Evolutionary conservation across 2,113 vertebrate species (phyloP), one percentile per base, ranked within the genome.

Genomic region (Stegastes partitus): DNA sequence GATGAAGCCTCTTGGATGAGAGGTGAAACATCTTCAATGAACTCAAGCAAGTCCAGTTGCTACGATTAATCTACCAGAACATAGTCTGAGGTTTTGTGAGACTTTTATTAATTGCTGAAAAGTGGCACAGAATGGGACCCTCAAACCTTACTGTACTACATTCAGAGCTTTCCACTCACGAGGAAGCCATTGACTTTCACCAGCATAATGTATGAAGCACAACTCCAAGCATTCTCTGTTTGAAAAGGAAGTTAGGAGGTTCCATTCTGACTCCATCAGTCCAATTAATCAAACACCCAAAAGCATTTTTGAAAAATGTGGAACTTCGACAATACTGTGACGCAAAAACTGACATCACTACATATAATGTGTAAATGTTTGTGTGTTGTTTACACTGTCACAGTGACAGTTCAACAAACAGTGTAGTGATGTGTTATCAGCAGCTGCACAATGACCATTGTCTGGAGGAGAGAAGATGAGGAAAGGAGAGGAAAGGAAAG

Each of bases 381-480:
- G 45, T 0, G 37, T 11, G 55, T 62, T 14, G 63, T 16, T 42
- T 5, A 44, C 22, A 2, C 50, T 19, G 31, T 51, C 8, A 22
- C 1, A 22, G 11, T 8, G 47, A 62, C 26, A 28, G 57, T 0
- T 7, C 28, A 50, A 67, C 22, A 49, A 42, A 68, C 31, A 58
- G 45, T 19, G 22, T 26, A 18, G 23, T 11, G 19, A 64, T 0
- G n/a, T 55, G 44, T 68, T 68, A 54, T 70, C 68, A 85, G 68
- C 12, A 23, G 42, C 12, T 5, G 25, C 49, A 83, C 83, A 77
- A 83, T 78, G 25, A 28, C 4, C 11, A 68, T 66, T 81, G 73
- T 79, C 3, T 55, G 44, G 16, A 53, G 6, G 21, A 74, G n/a
- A 55, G 25, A 15, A 42, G 19, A 6, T 9, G 4, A 19, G 26